phyloP scores from a whole-genome alignment of 2,888 invertebrate genomes.

The Aethes cnicana region DNA sequence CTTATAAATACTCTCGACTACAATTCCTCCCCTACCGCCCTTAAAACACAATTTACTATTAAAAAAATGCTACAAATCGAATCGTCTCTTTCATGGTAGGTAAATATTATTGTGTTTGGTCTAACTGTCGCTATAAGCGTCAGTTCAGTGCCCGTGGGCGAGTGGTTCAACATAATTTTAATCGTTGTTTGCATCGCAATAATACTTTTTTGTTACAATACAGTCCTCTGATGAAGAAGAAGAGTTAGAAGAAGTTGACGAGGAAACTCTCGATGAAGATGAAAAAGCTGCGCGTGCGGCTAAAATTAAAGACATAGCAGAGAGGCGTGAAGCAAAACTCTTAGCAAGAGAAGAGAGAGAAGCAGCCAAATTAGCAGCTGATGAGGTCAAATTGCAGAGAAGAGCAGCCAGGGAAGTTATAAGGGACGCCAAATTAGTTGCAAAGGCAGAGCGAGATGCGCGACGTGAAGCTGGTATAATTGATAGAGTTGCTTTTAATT shows the following conservation, averaged over 20 bases:
- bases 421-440: conserved; percentile 58
- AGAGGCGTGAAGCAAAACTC: conserved; percentile 52
- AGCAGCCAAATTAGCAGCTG: conserved; percentile 51
- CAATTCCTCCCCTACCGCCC: no score
- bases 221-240: conserved; percentile 60
- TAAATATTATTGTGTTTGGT: no score
- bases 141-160: no score
- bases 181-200: no score
- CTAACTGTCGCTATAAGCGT: no score
- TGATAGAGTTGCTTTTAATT: background rate
- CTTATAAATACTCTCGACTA: no score
- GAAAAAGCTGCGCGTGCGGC: conserved; percentile 60
- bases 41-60: no score
- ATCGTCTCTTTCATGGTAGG: no score
- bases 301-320: conserved; percentile 50
- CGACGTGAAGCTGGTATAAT: conserved; percentile 56
- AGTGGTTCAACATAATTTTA: no score
- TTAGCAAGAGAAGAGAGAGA: conserved; percentile 55
- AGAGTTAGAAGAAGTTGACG: conserved; percentile 67
- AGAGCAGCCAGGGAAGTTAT: conserved; percentile 60
- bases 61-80: no score
- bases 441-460: conserved; percentile 54
- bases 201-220: conserved; percentile 4
- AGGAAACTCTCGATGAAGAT: conserved; percentile 66
- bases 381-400: conserved; percentile 56